Base-by-base conservation (phyloP, 2,113 vertebrate genomes). In the Embiotoca jacksoni region DNA sequence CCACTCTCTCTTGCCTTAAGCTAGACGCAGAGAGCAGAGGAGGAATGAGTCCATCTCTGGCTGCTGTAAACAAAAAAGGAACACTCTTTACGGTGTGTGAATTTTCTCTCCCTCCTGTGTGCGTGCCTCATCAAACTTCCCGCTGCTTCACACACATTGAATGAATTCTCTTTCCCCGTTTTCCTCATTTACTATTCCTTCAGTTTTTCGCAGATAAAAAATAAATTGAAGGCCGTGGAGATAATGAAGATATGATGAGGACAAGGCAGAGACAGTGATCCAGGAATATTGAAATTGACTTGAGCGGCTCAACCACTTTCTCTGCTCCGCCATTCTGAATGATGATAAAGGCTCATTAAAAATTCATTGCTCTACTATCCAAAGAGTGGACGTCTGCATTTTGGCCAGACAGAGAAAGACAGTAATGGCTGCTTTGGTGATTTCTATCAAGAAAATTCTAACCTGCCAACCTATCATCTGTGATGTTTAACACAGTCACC, bases 311-410 rank as follows among this genome's bases (percentile, higher is more conserved):
- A 32, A 35, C 56, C 32, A 31, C 53, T 61, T 63, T 82, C 68
- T 73, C 82, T 60, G 59, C 75, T 86, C 59, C 65, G 47, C 75
- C 56, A 9, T 46, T 79, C 80, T 78, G 85, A 82, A 66, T 46
- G 64, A 67, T 84, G 91, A 85, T 86, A 82, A 67, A 59, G 70
- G 70, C 65, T 91, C 82, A 93, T 95, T 91, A 93, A 94, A 93
- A 84, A 92, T 93, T 73, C 73, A 95, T 88, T 49, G 23, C 14
- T 81, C 76, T 54, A 59, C 87, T 71, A 84, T 91, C 85, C 86
- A 85, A 93, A 85, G 78, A 83, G 83, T 36, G 1, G 23, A 86
- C 37, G 81, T 87, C 68, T 37, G 88, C 88, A 83, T 76, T 88
- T 88, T 76, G 85, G 62, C 67, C 30, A 37, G 87, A 77, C 72